Evolutionary conservation across 2,797 vertebrate genomes (phyloP).

Genomic region (Eutrigla gurnardus): DNA sequence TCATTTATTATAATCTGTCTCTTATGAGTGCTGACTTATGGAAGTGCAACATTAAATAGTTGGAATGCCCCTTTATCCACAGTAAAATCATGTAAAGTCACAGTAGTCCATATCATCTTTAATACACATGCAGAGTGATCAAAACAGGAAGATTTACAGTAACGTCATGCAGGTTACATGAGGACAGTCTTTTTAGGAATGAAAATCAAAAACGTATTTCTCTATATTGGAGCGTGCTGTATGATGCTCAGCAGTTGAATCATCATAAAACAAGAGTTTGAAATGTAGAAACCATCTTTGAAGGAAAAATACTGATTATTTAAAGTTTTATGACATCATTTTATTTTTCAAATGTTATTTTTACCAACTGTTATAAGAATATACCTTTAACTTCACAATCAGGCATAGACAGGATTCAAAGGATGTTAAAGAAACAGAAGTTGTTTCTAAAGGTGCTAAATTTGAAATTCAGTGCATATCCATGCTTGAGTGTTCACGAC

Average conservation of each 20-base stretch:
- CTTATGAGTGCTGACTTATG: background rate
- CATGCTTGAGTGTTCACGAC: background rate
- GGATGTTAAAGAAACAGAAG: background rate
- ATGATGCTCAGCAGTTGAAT: background rate
- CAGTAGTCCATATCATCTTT: background rate
- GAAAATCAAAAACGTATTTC: background rate
- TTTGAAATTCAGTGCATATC: background rate
- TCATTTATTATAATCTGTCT: background rate
- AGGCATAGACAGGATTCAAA: background rate
- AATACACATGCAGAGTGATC: background rate
- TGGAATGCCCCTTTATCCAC: background rate
- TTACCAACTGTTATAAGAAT: too few species aligned
- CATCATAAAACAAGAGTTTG: background rate
- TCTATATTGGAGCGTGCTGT: background rate
- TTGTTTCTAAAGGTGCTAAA: background rate
- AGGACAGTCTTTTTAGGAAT: background rate
- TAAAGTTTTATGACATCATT: too few species aligned
- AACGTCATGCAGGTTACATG: background rate
- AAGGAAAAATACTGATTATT: too few species aligned
- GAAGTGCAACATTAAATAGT: background rate
- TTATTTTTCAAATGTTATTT: too few species aligned
- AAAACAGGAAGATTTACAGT: background rate
- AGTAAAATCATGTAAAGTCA: background rate
- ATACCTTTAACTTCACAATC: too few species aligned
- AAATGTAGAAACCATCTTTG: background rate